Percentiles rank a stretch among this genome's conserved stretches.
Evolutionary conservation across 2,797 vertebrate genomes (phyloP).

Genomic region (Otolemur crassicaudatus): DNA sequence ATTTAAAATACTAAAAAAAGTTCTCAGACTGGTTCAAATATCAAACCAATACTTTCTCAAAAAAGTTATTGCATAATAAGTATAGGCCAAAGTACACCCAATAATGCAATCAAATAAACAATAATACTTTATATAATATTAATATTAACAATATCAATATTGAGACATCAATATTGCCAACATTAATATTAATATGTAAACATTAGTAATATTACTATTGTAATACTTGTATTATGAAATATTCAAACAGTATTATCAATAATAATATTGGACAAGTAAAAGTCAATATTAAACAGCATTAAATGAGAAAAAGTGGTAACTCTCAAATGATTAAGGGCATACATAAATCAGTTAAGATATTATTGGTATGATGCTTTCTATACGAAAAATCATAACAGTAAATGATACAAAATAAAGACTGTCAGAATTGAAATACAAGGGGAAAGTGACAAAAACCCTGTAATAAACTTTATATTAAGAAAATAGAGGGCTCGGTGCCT

Average conservation of each 20-base stretch:
- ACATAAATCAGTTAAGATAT: background rate
- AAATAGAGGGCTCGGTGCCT: background rate
- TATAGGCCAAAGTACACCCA: background rate
- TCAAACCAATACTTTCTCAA: background rate
- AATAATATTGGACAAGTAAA: background rate
- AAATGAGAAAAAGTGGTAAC: background rate
- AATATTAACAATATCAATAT: background rate
- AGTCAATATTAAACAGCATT: background rate
- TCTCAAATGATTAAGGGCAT: background rate
- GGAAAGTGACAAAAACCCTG: background rate
- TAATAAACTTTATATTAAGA: background rate
- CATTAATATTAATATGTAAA: background rate
- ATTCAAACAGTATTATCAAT: background rate
- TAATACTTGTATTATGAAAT: background rate
- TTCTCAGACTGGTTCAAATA: slow-evolving; percentile 23
- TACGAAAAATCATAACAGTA: background rate
- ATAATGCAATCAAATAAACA: slow-evolving; percentile 22
- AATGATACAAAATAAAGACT: background rate
- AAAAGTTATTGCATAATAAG: background rate
- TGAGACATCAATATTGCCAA: background rate
- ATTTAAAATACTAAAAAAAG: slow-evolving; percentile 48
- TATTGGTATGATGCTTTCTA: background rate
- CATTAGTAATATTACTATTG: background rate
- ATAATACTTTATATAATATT: background rate
- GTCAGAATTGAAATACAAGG: background rate